Base-by-base conservation (phyloP, 2,888 invertebrate species). In the Dicyrtoma fusca region DNA sequence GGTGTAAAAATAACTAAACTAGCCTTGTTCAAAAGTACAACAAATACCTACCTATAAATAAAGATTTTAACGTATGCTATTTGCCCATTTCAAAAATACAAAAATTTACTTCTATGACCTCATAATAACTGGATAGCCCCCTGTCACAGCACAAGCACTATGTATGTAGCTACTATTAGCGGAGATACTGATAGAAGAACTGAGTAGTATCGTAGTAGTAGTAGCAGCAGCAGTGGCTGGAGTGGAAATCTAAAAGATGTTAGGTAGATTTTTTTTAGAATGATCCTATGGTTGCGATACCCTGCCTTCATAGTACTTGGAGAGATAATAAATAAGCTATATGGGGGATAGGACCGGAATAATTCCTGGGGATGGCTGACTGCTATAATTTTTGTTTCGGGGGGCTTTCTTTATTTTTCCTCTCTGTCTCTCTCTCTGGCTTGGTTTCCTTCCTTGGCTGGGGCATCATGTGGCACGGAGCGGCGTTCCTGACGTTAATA, bases 401-500 rank as follows among this genome's bases (percentile, higher is more conserved):
- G 74, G 72, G 71, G 69, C 64, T 76, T 71, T 64, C 63, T 73
- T 74, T 68, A 61, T 69, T 72, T 71, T 73, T 57, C 68, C 69
- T 45, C 26, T 21, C 69, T 61, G 25, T 55, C 76, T 73, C 75
- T 75, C 64, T 71, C 62, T 72, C 69, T 74, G 44, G 13, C 79
- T 79, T 80, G 53, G 26, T 78, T 79, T 80, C 80, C 68, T n/a
- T n/a, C 45, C 49, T 73, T 69, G 74, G 72, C 72, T 73, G 69
- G 78, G 78, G 81, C 79, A 81, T 79, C 81, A 81, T 81, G 79
- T 81, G 81, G 79, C 79, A 79, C 62, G 75, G 75, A 80, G 79
- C 77, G 77, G 77, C 72, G 47, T 78, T 79, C 81, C 85, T 87
- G 87, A 87, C 87, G 86, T 85, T 87, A 87, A 87, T 87, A 86